Evolutionary conservation across 2,797 vertebrate species (phyloP).

Genomic region (Steatocranus sp.): DNA sequence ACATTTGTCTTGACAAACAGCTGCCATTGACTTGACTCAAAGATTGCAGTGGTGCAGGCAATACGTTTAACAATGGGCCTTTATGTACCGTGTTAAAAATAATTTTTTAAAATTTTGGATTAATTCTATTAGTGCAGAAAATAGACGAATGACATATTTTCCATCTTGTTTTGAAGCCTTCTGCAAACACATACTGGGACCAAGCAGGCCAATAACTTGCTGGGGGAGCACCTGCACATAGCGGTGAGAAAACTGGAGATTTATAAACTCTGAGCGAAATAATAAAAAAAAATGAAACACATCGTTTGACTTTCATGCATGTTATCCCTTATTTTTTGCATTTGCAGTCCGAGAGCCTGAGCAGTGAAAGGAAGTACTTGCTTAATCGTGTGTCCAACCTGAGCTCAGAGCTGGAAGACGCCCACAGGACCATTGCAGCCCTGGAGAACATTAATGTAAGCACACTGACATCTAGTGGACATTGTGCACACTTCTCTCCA

Average conservation of each 20-base stretch:
- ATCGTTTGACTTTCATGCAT: not conserved
- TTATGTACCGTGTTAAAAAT: not conserved
- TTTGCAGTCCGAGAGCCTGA: constrained; percentile 66
- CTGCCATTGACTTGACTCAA: not conserved
- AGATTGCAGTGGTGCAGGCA: not conserved
- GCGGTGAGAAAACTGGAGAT: constrained; percentile 56
- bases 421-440: constrained; percentile 67
- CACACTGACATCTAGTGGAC: constrained; percentile 52
- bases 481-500: not conserved
- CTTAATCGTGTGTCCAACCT: constrained; percentile 65
- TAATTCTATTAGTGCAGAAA: not conserved
- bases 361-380: constrained; percentile 68
- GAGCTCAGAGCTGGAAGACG: constrained; percentile 65
- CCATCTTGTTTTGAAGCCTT: constrained; percentile 54
- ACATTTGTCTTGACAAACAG: constrained; percentile 11
- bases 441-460: constrained; percentile 78
- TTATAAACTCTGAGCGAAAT: not conserved
- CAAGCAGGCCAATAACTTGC: constrained; percentile 61
- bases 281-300: fast-evolving
- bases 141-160: not conserved
- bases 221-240: constrained; percentile 71
- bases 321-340: not conserved
- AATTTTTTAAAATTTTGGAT: not conserved
- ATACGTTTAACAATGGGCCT: not conserved
- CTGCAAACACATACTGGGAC: constrained; percentile 69